Conservation (phyloP, 2,888 invertebrate genomes). For the Phyllotreta cruciferae region DNA sequence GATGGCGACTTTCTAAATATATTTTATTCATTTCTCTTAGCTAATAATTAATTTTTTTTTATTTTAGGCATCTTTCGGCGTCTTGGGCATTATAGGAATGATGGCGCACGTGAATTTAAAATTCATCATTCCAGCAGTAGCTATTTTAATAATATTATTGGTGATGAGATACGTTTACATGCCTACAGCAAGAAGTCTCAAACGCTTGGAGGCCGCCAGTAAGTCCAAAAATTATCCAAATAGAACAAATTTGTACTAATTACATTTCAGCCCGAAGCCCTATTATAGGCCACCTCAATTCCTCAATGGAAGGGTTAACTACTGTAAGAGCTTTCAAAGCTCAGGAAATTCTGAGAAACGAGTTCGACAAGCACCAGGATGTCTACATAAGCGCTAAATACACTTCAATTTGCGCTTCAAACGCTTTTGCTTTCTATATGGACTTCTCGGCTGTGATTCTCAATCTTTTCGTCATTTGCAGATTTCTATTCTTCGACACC, state of each 20-base stretch:
- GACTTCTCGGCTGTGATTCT: constrained; percentile 47
- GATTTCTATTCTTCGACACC: constrained; percentile 42
- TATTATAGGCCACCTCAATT: constrained; percentile 55
- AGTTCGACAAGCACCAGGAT: constrained; percentile 56
- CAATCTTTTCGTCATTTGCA: constrained; percentile 40
- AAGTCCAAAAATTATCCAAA: constrained; percentile 16
- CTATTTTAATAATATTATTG: constrained; percentile 34
- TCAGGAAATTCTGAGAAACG: constrained; percentile 49
- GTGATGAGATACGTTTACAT: constrained; percentile 33
- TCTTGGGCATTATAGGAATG: constrained; percentile 35
- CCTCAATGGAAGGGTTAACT: constrained; percentile 55
- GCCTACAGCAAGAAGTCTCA: constrained; percentile 43
- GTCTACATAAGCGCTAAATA: constrained; percentile 52
- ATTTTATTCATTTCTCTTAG: not conserved
- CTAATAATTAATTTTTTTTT: not conserved
- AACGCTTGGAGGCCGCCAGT: constrained; percentile 43
- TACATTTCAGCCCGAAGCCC: constrained; percentile 53
- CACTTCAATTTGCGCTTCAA: constrained; percentile 47
- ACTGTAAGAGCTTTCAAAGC: constrained; percentile 54
- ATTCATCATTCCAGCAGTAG: constrained; percentile 37
- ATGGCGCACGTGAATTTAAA: constrained; percentile 39
- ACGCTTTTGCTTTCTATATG: constrained; percentile 52
- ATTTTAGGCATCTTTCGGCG: constrained; percentile 32
- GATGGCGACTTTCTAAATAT: no score
- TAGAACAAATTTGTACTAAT: not conserved